These are phyloP conservation scores for Polypterus bichir DNA, from an alignment of 2,113 vertebrate genomes.

Conservation along the genomic window DNA sequence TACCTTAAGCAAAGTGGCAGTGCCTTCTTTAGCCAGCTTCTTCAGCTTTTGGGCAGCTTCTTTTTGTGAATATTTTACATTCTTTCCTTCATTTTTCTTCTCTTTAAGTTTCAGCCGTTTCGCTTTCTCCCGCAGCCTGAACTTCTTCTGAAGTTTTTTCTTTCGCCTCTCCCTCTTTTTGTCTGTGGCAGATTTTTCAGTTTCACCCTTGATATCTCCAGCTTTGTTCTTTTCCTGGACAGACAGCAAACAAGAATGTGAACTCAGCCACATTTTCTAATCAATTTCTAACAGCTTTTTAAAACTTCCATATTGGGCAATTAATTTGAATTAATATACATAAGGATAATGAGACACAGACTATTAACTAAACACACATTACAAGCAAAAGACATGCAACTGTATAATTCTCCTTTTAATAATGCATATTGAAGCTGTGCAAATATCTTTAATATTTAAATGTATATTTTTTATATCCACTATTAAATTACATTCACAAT, in stretches of 20 bases:
- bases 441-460: too few species aligned
- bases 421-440: too few species aligned
- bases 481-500: too few species aligned
- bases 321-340: too few species aligned
- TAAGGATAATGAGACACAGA: too few species aligned
- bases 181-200: constrained; percentile 80
- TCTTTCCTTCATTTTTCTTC: constrained; percentile 36
- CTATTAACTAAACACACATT: too few species aligned
- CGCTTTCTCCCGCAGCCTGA: constrained; percentile 65
- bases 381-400: too few species aligned
- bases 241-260: not conserved
- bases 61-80: constrained; percentile 52
- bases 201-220: constrained; percentile 65
- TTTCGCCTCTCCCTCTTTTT: constrained; percentile 78
- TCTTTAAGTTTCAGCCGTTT: constrained; percentile 60
- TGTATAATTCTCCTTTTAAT: too few species aligned
- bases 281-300: too few species aligned
- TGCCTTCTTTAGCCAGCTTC: constrained; percentile 69
- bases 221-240: constrained; percentile 83
- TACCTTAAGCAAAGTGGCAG: constrained; percentile 72
- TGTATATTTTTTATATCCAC: too few species aligned
- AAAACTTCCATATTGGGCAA: too few species aligned
- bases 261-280: too few species aligned
- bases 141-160: constrained; percentile 65
- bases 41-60: constrained; percentile 55